phyloP scores from a whole-genome alignment of 2,113 vertebrate genomes.

The Polypterus bichir region DNA sequence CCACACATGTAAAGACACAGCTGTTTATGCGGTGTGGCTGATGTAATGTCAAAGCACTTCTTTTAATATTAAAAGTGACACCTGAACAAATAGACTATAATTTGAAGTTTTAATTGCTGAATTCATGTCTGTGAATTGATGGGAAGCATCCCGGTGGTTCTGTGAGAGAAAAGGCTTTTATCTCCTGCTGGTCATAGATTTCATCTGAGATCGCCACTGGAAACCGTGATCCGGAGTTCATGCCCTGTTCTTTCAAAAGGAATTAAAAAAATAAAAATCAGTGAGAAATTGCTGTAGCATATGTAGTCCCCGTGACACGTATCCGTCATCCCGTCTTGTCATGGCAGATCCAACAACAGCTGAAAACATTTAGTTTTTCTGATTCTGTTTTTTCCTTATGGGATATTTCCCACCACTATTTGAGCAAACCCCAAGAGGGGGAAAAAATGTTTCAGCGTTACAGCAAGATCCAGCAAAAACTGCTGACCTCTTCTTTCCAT shows the following conservation, averaged over 20 bases:
- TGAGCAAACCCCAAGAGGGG: background rate
- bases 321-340: slow-evolving; percentile 11
- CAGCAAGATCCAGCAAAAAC: background rate
- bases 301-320: slow-evolving; percentile 12
- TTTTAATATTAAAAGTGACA: slow-evolving; percentile 69
- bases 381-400: slow-evolving; percentile 12
- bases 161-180: slow-evolving; percentile 46
- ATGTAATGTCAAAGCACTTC: slow-evolving; percentile 63
- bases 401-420: background rate
- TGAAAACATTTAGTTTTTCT: slow-evolving; percentile 17
- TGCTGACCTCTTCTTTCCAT: background rate
- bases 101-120: slow-evolving; percentile 70
- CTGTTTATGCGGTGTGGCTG: slow-evolving; percentile 54
- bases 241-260: slow-evolving; percentile 24
- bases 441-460: background rate
- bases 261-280: slow-evolving; percentile 21
- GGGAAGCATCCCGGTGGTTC: slow-evolving; percentile 55
- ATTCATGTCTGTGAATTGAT: slow-evolving; percentile 57
- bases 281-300: slow-evolving; percentile 18
- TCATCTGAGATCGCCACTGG: slow-evolving; percentile 30
- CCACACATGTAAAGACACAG: slow-evolving; percentile 47
- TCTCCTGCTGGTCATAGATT: slow-evolving; percentile 27
- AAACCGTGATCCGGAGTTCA: slow-evolving; percentile 31
- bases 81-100: slow-evolving; percentile 71
- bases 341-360: slow-evolving; percentile 21